phyloP scores from a whole-genome alignment of 1,140 invertebrate genomes.

The Drosophila kikkawai region DNA sequence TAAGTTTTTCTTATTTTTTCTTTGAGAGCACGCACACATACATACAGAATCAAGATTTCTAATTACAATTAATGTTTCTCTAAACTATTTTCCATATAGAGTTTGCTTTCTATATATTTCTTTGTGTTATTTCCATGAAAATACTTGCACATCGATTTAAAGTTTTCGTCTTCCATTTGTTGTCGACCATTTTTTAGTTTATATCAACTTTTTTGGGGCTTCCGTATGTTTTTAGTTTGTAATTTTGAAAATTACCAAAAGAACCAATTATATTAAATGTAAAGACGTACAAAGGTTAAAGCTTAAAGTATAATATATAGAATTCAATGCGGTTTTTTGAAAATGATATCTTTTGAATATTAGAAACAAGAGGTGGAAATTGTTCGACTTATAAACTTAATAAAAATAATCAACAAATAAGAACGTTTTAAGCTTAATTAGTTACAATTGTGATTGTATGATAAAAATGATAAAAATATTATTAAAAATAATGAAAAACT shows the following conservation, averaged over 20 bases:
- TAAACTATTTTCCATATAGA: slow-evolving; percentile 27
- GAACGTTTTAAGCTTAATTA: slow-evolving; percentile 43
- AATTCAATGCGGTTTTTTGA: slow-evolving; percentile 18
- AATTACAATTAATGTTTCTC: slow-evolving; percentile 32
- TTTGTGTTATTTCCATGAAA: slow-evolving; percentile 79
- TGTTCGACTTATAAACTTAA: slow-evolving; percentile 56
- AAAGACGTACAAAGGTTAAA: slow-evolving; percentile 66
- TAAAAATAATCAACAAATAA: slow-evolving; percentile 81
- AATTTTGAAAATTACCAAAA: slow-evolving; percentile 68
- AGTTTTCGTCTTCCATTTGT: slow-evolving; percentile 28
- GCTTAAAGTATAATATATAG: slow-evolving; percentile 38
- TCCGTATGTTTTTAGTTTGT: slow-evolving; percentile 17
- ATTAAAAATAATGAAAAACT: slow-evolving; percentile 33
- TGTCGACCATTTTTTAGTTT: slow-evolving; percentile 38
- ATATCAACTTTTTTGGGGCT: neutral
- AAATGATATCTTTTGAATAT: slow-evolving; percentile 11
- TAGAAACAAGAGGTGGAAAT: slow-evolving; percentile 12
- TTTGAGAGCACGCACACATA: slow-evolving; percentile 44
- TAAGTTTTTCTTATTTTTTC: neutral
- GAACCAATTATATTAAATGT: slow-evolving; percentile 46
- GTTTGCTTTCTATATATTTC: slow-evolving; percentile 36
- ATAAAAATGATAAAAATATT: slow-evolving; percentile 40
- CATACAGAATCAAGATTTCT: slow-evolving; percentile 27
- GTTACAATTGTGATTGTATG: slow-evolving; percentile 16
- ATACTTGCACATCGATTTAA: slow-evolving; percentile 76